Conservation (phyloP, 2,113 vertebrate species). For the Rhombomys opimus region DNA sequence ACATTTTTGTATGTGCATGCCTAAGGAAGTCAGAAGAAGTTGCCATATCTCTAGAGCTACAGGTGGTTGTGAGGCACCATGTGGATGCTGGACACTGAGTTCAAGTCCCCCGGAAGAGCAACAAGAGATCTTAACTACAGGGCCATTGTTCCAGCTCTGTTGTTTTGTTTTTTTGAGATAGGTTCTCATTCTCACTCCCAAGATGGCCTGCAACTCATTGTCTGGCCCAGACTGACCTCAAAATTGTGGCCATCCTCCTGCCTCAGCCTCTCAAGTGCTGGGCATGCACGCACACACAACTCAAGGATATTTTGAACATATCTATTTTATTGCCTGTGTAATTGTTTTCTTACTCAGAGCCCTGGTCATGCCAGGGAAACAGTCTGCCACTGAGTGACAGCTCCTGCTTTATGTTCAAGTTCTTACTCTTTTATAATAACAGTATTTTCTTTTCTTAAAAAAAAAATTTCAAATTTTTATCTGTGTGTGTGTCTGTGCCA, state of each 20-base stretch:
- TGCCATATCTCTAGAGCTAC: neutral
- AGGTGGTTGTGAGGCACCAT: neutral
- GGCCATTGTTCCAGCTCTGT: neutral
- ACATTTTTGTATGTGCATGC: neutral
- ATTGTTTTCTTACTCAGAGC: neutral
- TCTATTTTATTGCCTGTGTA: neutral
- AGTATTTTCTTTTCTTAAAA: neutral
- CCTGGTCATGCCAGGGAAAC: neutral
- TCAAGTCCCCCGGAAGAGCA: neutral
- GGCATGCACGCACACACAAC: neutral
- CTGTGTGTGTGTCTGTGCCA: neutral
- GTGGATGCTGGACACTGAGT: neutral
- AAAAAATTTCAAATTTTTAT: neutral
- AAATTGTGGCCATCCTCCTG: neutral
- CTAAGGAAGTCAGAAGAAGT: neutral
- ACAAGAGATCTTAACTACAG: neutral
- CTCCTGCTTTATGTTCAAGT: neutral
- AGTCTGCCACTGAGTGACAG: too few species aligned
- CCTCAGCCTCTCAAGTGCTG: neutral
- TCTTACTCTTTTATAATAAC: neutral
- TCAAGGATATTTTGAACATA: neutral
- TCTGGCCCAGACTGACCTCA: neutral
- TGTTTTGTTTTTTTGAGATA: neutral
- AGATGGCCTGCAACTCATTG: neutral
- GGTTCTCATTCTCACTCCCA: neutral